These are phyloP conservation scores for Rhynchonycteris naso DNA, from an alignment of 2,797 vertebrate genomes.

Conservation along the genomic window DNA sequence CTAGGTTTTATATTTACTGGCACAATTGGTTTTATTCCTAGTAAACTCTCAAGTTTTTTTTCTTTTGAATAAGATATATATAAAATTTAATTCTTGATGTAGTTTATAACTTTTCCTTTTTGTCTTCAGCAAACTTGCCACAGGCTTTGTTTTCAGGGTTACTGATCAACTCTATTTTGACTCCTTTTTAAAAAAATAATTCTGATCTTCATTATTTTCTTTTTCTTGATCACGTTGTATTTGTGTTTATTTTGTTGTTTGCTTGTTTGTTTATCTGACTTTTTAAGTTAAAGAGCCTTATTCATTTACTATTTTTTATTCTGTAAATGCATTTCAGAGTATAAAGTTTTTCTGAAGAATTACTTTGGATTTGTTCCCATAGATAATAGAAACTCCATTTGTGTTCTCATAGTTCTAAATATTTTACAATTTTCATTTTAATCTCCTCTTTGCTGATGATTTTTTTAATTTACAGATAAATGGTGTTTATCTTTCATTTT, in stretches of 20 bases:
- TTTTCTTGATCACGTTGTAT: background rate
- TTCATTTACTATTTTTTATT: background rate
- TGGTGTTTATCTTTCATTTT: background rate
- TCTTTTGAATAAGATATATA: background rate
- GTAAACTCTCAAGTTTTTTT: background rate
- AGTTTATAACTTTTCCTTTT: background rate
- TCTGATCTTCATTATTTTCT: background rate
- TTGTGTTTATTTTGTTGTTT: slow-evolving; percentile 24
- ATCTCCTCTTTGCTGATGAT: background rate
- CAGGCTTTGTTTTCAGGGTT: background rate
- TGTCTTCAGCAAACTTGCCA: background rate
- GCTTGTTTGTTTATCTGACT: background rate
- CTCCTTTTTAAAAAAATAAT: background rate
- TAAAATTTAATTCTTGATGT: background rate
- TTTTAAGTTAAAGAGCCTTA: background rate
- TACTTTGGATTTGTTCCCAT: background rate
- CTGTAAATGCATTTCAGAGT: slow-evolving; percentile 2
- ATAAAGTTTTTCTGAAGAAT: background rate
- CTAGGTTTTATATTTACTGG: background rate
- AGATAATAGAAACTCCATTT: slow-evolving; percentile 5
- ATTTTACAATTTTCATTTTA: slow-evolving; percentile 33
- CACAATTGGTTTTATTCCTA: background rate
- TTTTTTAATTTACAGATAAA: slow-evolving; percentile 19
- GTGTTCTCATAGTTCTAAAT: background rate
- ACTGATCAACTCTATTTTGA: background rate